Evolutionary conservation across 2,797 vertebrate genomes (phyloP).

Genomic region (Xiphorhynchus erythropygius): DNA sequence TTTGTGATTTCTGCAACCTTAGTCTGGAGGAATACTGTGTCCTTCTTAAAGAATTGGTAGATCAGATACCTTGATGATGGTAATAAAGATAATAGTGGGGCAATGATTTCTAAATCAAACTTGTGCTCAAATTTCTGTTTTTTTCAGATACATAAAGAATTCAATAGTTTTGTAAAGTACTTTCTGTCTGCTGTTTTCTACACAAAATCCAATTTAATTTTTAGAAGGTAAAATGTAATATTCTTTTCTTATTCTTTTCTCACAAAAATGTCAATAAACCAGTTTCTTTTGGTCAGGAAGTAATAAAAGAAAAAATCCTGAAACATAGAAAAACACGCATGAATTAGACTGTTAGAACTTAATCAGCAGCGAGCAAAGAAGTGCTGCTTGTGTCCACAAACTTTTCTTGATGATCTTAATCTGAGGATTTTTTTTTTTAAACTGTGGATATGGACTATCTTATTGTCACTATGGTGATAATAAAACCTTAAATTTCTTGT

Average conservation of each 20-base stretch:
- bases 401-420: background rate
- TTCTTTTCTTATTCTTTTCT: background rate
- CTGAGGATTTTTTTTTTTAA: background rate
- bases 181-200: background rate
- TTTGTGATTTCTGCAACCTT: background rate
- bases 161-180: background rate
- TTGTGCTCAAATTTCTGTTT: background rate
- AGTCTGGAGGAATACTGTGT: background rate
- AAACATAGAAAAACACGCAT: background rate
- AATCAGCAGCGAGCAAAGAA: background rate
- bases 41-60: background rate
- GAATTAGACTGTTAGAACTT: background rate
- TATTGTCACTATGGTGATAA: background rate
- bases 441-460: background rate
- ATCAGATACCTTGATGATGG: background rate
- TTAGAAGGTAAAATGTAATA: background rate
- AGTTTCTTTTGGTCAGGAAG: background rate
- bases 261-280: background rate
- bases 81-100: background rate
- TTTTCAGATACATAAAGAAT: background rate
- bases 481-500: background rate
- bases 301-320: background rate
- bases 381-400: background rate
- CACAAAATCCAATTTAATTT: background rate
- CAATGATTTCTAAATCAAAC: background rate